Evolutionary conservation across 1,140 invertebrate species (phyloP), one percentile per base, ranked within the genome.

Genomic region (Geopemphigus sp.): DNA sequence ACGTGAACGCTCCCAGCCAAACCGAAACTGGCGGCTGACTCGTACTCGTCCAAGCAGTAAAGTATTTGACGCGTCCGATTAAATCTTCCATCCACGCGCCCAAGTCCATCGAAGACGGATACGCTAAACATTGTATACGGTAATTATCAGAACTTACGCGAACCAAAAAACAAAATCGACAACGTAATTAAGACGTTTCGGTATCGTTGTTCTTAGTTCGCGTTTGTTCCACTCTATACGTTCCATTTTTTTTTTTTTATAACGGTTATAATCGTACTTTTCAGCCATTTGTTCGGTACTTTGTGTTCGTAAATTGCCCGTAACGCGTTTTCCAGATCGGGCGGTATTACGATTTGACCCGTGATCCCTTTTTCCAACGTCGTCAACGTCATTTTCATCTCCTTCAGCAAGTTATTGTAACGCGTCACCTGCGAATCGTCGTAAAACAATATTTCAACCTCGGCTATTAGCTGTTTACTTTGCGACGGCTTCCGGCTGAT

Each of bases 41-140:
- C 0, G 90, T 92, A 81, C 86, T 86, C 5, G 92, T 90, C 94
- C 94, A 96, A 68, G 86, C 87, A 24, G 85, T 81, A 83, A 95
- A 90, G 85, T 94, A 91, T 61, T 91, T 89, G 11, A 95, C 88
- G 70, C 94, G 87, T 81, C 86, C 85, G 19, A 89, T 88, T 81
- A 96, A 86, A 88, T 96, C 94, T 81, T 92, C 87, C 14, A 92
- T 92, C 94, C 94, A 96, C 1, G 93, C 89, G 12, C 92, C 92
- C 68, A 96, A 87, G 1, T 90, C 89, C 85, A 95, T 95, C 84
- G 93, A 85, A 0, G 93, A 94, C 19, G 91, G 90, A 84, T 94
- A 94, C 10, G 89, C 91, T 73, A 8, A 56, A 57, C 56, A 29
- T 26, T 5, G 17, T n/a, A 29, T 61, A 29, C 17, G 29, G 5